phyloP scores from a whole-genome alignment of 2,888 invertebrate genomes.

The Vandiemenella viatica region DNA sequence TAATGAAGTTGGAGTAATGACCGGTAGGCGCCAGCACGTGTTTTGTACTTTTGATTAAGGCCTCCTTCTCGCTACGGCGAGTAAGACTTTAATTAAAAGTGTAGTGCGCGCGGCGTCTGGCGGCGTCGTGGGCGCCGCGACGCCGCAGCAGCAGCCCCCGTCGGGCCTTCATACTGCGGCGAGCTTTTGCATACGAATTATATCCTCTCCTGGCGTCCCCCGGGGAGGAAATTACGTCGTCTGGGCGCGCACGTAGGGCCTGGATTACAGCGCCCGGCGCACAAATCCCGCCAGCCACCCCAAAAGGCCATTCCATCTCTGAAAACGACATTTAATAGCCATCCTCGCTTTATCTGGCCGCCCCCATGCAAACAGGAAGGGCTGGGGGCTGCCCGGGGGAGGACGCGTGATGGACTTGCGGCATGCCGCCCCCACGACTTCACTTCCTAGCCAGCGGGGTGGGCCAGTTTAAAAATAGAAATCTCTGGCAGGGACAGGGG shows the following conservation, averaged over 20 bases:
- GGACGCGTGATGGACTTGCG: conserved; percentile 11
- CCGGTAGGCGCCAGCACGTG: background rate
- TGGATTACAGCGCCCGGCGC: conserved; percentile 11
- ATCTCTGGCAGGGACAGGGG: conserved; percentile 1
- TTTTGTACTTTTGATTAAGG: background rate
- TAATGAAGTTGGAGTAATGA: background rate
- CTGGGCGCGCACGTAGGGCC: conserved; percentile 11
- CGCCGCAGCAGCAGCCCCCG: background rate
- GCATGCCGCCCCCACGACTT: too few species aligned
- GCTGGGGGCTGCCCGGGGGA: conserved; percentile 2
- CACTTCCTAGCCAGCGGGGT: background rate
- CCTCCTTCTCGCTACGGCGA: background rate
- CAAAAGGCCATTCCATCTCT: conserved; percentile 16
- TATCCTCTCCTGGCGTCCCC: conserved; percentile 7
- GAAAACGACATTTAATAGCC: conserved; percentile 17
- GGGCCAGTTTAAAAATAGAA: background rate
- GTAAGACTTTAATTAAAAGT: background rate
- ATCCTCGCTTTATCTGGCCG: conserved; percentile 16
- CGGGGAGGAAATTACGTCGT: conserved; percentile 15
- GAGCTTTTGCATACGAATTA: conserved; percentile 16
- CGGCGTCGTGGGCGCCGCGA: background rate
- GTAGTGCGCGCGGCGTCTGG: background rate
- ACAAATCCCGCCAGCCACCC: conserved; percentile 11
- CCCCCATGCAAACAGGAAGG: conserved; percentile 13
- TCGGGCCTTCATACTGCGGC: conserved; percentile 3